Evolutionary conservation across 1,140 invertebrate genomes (phyloP), one percentile per base, ranked within the genome.

Genomic region (Apis laboriosa): DNA sequence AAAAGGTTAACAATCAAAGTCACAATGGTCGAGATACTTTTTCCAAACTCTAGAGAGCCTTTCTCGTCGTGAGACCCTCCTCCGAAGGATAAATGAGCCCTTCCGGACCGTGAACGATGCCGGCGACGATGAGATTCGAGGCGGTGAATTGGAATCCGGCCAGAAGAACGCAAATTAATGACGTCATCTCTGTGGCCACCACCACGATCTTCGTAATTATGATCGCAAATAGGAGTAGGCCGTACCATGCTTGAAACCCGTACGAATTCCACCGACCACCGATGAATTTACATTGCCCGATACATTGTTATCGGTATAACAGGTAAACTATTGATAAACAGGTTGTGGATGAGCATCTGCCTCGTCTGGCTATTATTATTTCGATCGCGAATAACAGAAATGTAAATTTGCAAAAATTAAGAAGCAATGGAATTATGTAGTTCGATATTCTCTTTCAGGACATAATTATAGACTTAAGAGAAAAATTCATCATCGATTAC

Each of bases 91-190:
- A 76, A 81, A 81, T 34, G 80, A 81, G 73, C 73, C 56, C 63
- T 80, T 74, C 68, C 60, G 70, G 68, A 56, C 34, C 28, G 28
- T 28, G 70, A 51, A 73, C 68, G 60, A 55, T 24, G 34, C 58
- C 67, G 68, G 28, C 78, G 68, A 55, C 68, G 79, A 81, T 67
- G 61, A 76, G 72, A 68, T 76, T 76, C 73, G 72, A 81, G 80
- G 21, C 67, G 60, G 61, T 24, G 60, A 76, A 81, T 81, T 81
- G 80, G 80, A 81, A 76, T 67, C 55, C 73, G 17, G 73, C 80
- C 80, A 81, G 80, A 81, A 81, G 63, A 81, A 76, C 61, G 72
- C 63, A 81, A 81, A 81, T 76, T 55, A 81, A 60, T 76, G 80
- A 81, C 80, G 73, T 68, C 80, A 81, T 51, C 61, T 11, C 53